phyloP scores from a whole-genome alignment of 2,113 vertebrate genomes.

The Scopus umbretta region DNA sequence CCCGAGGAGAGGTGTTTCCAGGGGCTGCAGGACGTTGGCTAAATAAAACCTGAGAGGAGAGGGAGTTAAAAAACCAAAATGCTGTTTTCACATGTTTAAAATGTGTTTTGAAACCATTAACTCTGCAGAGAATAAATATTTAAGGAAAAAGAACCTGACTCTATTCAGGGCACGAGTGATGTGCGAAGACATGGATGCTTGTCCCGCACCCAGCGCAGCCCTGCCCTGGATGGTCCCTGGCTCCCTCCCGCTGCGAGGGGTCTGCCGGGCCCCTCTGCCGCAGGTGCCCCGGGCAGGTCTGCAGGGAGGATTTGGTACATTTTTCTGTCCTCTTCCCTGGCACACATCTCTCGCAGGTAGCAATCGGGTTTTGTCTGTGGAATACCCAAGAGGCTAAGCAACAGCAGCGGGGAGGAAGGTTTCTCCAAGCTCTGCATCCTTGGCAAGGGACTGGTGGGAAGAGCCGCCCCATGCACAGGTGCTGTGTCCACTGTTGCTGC shows the following conservation, averaged over 20 bases:
- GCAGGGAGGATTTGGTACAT: not conserved
- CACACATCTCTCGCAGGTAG: fast-evolving
- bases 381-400: fast-evolving
- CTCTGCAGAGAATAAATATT: not conserved
- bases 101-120: not conserved
- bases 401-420: not conserved
- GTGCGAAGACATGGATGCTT: fast-evolving
- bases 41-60: not conserved
- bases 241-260: not conserved
- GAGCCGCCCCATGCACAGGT: not conserved
- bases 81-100: not conserved
- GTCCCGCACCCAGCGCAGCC: not conserved
- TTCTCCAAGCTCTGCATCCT: not conserved
- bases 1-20: too few species aligned
- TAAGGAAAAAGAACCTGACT: not conserved
- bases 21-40: not conserved
- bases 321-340: not conserved
- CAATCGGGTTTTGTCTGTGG: not conserved
- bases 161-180: too few species aligned
- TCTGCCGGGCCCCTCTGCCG: not conserved
- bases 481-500: fast-evolving
- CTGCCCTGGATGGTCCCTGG: not conserved
- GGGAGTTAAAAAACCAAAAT: too few species aligned
- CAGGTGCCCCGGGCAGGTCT: not conserved
- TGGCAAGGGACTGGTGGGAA: fast-evolving